Evolutionary conservation across 1,140 invertebrate genomes (phyloP).

Genomic region (Asobara japonica): DNA sequence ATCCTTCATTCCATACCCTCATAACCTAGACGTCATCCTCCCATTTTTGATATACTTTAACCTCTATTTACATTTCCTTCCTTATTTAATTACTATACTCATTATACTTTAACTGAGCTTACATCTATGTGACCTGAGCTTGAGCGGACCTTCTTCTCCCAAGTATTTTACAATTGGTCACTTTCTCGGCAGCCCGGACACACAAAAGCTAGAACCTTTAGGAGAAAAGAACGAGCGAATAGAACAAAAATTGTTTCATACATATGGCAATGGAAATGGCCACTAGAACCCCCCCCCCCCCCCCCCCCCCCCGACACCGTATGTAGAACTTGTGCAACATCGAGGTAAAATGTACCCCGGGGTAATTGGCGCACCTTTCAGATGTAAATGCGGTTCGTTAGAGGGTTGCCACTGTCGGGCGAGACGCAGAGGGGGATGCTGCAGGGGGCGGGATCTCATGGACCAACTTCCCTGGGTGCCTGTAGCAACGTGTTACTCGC

Average conservation of each 20-base stretch:
- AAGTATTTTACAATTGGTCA: no score
- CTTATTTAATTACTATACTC: no score
- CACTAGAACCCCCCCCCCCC: not conserved
- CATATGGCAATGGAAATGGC: not conserved
- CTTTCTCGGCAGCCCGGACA: no score
- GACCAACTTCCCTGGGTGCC: not conserved
- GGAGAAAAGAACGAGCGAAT: not conserved
- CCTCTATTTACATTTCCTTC: no score
- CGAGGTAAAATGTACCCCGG: conserved; percentile 52
- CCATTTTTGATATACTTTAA: no score
- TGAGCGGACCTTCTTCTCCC: no score
- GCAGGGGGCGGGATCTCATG: not conserved
- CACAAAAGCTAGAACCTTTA: not conserved
- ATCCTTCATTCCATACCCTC: no score
- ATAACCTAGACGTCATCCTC: no score
- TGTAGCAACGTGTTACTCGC: not conserved
- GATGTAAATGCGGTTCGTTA: conserved; percentile 62
- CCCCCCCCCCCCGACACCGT: not conserved
- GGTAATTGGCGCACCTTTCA: conserved; percentile 60
- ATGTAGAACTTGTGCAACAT: conserved; percentile 34
- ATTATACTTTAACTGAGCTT: no score
- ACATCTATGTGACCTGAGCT: no score
- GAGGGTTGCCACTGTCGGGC: conserved; percentile 42
- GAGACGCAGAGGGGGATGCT: conserved; percentile 23
- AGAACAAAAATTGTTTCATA: conserved; percentile 8